A percentile compares a stretch with the other conserved stretches of the same genome.
Conservation (phyloP, 2,113 vertebrate species). For the Sisor rabdophorus region DNA sequence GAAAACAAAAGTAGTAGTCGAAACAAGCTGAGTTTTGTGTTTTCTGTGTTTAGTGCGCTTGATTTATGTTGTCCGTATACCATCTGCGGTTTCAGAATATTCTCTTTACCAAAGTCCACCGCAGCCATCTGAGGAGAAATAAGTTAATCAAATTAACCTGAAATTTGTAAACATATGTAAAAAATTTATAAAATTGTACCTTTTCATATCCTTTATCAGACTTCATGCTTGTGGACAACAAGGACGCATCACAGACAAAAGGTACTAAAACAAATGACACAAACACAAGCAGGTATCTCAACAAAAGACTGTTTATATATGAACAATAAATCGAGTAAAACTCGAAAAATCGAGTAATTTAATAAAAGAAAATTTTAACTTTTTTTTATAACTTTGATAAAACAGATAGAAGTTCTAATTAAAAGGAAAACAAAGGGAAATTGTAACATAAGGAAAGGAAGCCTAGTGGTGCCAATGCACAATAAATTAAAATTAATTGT, state of each 20-base stretch:
- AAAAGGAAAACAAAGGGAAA: too few species aligned
- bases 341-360: too few species aligned
- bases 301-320: too few species aligned
- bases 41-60: not conserved
- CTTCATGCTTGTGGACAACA: constrained; percentile 51
- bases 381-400: too few species aligned
- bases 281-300: not conserved
- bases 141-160: not conserved
- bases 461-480: too few species aligned
- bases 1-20: too few species aligned
- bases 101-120: constrained; percentile 37
- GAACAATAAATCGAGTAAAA: too few species aligned
- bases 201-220: constrained; percentile 57
- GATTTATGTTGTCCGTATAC: constrained; percentile 41
- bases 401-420: too few species aligned
- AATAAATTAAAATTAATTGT: too few species aligned
- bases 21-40: too few species aligned
- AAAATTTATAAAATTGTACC: constrained; percentile 48
- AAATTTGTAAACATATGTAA: not conserved
- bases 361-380: too few species aligned
- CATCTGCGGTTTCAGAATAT: constrained; percentile 40
- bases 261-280: constrained; percentile 3
- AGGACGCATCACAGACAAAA: constrained; percentile 1
- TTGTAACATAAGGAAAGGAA: too few species aligned
- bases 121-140: constrained; percentile 56